Base-by-base conservation (phyloP, 2,797 vertebrate genomes). In the Prunella strophiata region DNA sequence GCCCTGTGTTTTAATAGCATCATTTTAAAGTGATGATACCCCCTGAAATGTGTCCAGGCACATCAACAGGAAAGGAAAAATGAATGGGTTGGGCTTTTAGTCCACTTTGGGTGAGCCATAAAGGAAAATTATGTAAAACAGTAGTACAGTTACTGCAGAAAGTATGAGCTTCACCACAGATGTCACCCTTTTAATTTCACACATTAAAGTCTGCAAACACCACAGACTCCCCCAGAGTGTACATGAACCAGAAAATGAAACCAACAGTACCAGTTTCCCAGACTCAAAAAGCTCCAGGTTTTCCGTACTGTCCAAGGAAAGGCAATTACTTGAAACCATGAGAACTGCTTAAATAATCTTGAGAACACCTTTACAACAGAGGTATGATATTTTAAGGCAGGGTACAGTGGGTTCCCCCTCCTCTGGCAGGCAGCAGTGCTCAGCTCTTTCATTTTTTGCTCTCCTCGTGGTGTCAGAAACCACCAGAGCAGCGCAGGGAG, bases 51-150 rank as follows among this genome's bases (percentile, higher is more conserved):
- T 51, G 93, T 95, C 91, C 70, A 75, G 89, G 71, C 82, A 91
- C 80, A 94, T 89, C 93, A 88, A 85, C 83, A 90, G 93, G 92
- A 96, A 96, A 87, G 50, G 51, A 40, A 65, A 32, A 76, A 93
- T 76, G 79, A 91, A 57, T 75, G 86, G 85, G 45, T 59, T 78
- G 75, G 74, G 61, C 34, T 81, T 84, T 75, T 23, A 78, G 68
- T 63, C 75, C 82, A 34, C 58, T 89, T 75, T 29, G 66, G 58
- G 55, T 84, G 70, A 87, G 54, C 47, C 82, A 91, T 70, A 75
- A 80, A 85, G 85, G 67, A 86, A 87, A 89, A 62, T 15, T 45
- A 93, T 45, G 79, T 66, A 72, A 78, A 94, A 8, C 27, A 63
- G 55, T 8, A 32, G 34, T 7, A 20, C 22, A 70, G 66, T 43